Conservation (phyloP, 2,888 invertebrate genomes). For the Eilema griseolum region DNA sequence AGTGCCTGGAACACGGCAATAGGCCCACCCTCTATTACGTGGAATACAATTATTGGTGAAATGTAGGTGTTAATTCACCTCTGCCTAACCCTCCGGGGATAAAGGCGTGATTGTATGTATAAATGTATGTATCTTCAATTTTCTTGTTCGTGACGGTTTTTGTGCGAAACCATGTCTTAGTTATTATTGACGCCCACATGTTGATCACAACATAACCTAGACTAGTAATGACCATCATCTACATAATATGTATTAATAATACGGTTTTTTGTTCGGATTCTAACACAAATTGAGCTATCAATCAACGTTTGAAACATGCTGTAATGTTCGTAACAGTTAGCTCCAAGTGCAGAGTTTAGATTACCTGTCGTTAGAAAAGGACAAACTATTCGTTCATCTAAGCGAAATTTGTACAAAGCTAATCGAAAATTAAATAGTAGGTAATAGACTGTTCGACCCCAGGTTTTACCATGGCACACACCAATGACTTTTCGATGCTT, state of each 20-base stretch:
- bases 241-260: not conserved
- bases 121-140: not conserved
- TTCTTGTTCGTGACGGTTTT: constrained; percentile 8
- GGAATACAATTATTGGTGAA: too few relatives aligned
- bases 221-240: constrained; percentile 3
- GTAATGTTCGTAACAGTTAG: not conserved
- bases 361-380: not conserved
- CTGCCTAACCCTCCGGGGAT: too few relatives aligned
- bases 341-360: not conserved
- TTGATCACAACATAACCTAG: not conserved
- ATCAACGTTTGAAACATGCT: not conserved
- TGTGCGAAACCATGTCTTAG: not conserved
- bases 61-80: too few relatives aligned
- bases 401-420: not conserved
- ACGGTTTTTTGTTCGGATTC: constrained; percentile 9
- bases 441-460: too few relatives aligned
- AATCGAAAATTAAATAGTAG: not conserved
- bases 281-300: constrained; percentile 1
- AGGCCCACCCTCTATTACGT: too few relatives aligned
- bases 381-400: not conserved
- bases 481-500: too few relatives aligned
- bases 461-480: too few relatives aligned
- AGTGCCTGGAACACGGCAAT: too few relatives aligned
- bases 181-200: constrained; percentile 8
- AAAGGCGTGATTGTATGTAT: too few relatives aligned